Conservation (phyloP, 2,888 invertebrate species). For the Rhingia campestris region DNA sequence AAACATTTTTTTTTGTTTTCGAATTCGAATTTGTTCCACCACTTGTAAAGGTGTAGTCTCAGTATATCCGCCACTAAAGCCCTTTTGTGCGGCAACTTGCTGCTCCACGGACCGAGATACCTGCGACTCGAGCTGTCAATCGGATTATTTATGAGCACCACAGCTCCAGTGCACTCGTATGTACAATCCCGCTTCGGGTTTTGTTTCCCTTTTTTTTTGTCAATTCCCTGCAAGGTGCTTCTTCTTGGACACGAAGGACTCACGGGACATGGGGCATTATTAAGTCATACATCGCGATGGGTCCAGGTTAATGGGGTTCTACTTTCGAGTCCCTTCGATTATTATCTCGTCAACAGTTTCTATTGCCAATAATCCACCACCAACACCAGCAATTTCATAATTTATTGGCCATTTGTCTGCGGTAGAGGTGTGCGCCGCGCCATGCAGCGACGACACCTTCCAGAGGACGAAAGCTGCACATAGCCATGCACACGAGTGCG, state of each 20-base stretch:
- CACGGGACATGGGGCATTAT: conserved; percentile 51
- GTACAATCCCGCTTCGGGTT: not conserved
- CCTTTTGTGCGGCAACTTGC: conserved; percentile 43
- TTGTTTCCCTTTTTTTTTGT: conserved; percentile 27
- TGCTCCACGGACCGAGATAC: conserved; percentile 3
- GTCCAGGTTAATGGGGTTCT: conserved; percentile 60
- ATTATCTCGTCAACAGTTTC: conserved; percentile 72
- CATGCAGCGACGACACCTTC: conserved; percentile 72
- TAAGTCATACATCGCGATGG: conserved; percentile 66
- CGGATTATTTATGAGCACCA: conserved; percentile 69
- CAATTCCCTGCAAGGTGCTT: conserved; percentile 69
- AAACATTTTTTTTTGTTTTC: conserved; percentile 40
- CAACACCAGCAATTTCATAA: conserved; percentile 61
- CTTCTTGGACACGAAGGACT: conserved; percentile 15
- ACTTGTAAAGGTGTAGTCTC: conserved; percentile 53
- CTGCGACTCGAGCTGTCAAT: conserved; percentile 61
- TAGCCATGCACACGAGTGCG: conserved; percentile 30
- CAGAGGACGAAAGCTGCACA: conserved; percentile 18
- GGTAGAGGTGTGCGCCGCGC: conserved; percentile 13
- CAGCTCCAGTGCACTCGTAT: conserved; percentile 34
- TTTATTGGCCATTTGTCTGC: conserved; percentile 68
- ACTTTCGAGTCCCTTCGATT: conserved; percentile 56
- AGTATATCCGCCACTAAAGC: conserved; percentile 21
- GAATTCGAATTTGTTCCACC: conserved; percentile 67
- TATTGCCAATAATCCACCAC: conserved; percentile 70